A percentile compares a stretch with the other conserved stretches of the same genome.
Conservation (phyloP, 2,113 vertebrate genomes). For the Zosterops hypoxanthus region DNA sequence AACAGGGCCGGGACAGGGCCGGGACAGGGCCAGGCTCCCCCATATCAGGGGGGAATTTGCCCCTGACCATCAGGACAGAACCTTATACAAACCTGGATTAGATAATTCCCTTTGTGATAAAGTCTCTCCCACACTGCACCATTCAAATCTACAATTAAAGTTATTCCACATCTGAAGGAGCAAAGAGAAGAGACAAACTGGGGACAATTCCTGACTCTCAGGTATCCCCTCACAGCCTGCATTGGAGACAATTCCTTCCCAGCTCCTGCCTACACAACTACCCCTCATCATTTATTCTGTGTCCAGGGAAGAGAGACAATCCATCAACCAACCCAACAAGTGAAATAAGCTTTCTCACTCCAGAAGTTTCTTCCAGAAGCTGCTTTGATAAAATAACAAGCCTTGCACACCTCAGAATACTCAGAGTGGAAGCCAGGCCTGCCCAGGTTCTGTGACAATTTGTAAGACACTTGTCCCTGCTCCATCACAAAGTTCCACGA, state of each 20-base stretch:
- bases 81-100: not conserved
- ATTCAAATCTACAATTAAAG: accelerated
- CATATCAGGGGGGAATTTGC: accelerated
- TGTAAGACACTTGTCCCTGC: not conserved
- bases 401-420: not conserved
- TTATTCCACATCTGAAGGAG: not conserved
- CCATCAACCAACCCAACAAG: not conserved
- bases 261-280: not conserved
- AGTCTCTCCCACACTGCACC: not conserved
- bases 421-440: not conserved
- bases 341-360: not conserved
- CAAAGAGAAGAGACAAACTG: not conserved
- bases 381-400: accelerated
- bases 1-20: too few relatives aligned
- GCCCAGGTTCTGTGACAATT: not conserved
- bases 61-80: not conserved
- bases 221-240: not conserved
- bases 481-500: not conserved
- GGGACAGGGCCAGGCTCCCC: not conserved
- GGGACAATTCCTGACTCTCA: not conserved
- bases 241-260: accelerated
- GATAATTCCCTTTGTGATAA: accelerated
- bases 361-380: not conserved
- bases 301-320: not conserved
- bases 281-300: accelerated